phyloP scores from a whole-genome alignment of 2,888 invertebrate genomes.

The Laspeyria flexula region DNA sequence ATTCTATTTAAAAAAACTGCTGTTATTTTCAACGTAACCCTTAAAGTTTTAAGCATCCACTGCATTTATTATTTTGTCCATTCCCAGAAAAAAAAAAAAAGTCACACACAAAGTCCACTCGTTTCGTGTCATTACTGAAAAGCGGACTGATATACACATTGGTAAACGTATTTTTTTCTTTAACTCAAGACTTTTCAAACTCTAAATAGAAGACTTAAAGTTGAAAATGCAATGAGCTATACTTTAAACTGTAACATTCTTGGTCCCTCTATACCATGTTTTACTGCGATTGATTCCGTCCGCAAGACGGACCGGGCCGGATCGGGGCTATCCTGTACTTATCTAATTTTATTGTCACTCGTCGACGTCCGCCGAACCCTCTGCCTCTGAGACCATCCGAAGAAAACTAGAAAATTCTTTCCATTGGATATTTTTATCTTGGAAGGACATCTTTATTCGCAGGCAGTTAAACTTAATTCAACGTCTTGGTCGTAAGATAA shows the following conservation, averaged over 20 bases:
- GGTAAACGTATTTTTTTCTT: constrained; percentile 41
- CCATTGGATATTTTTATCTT: constrained; percentile 74
- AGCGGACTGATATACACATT: constrained; percentile 72
- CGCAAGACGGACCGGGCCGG: constrained; percentile 72
- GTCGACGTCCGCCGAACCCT: constrained; percentile 69
- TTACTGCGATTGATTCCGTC: constrained; percentile 84
- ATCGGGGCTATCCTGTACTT: constrained; percentile 79
- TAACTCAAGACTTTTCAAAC: constrained; percentile 14
- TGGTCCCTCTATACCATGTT: constrained; percentile 68
- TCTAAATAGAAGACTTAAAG: constrained; percentile 45
- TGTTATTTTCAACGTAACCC: too few relatives aligned
- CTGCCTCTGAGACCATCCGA: constrained; percentile 61
- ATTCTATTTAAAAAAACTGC: too few relatives aligned
- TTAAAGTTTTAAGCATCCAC: constrained; percentile 38
- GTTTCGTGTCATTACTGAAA: constrained; percentile 77
- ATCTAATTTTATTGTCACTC: constrained; percentile 86
- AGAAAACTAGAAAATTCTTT: constrained; percentile 75
- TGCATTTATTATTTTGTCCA: constrained; percentile 53
- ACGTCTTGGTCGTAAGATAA: constrained; percentile 69
- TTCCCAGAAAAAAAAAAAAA: constrained; percentile 66
- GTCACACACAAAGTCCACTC: constrained; percentile 78
- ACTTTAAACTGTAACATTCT: constrained; percentile 32
- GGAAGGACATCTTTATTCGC: constrained; percentile 79
- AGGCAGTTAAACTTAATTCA: constrained; percentile 80
- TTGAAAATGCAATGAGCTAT: constrained; percentile 44